Percentiles rank a stretch among this genome's conserved stretches.
Evolutionary conservation across 2,797 vertebrate species (phyloP).

Genomic region (Acrocephalus scirpaceus): DNA sequence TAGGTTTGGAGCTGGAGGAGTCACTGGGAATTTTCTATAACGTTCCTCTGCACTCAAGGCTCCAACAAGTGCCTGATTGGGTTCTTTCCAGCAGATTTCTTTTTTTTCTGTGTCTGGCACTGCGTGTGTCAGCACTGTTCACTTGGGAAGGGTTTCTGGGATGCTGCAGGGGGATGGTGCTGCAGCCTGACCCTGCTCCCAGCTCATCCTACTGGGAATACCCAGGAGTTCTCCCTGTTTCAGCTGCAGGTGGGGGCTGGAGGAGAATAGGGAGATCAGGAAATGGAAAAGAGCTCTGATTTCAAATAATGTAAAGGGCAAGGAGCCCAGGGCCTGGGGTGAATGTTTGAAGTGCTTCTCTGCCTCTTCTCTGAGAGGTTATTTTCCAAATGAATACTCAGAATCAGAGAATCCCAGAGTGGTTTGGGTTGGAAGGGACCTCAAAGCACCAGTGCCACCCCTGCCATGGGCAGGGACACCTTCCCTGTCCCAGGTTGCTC

Average conservation of each 20-base stretch:
- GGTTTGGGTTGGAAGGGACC: not conserved
- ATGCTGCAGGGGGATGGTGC: not conserved
- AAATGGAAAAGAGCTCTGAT: not conserved
- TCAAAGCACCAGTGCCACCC: fast-evolving
- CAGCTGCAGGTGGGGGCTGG: not conserved
- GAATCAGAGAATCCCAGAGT: not conserved
- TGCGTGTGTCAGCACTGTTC: not conserved
- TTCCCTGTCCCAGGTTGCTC: not conserved
- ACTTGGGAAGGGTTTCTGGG: not conserved
- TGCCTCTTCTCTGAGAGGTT: not conserved
- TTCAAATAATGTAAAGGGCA: fast-evolving
- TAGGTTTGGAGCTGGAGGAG: not conserved
- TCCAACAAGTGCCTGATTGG: not conserved
- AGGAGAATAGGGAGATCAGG: not conserved
- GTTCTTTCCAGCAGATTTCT: not conserved
- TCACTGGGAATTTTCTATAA: constrained; percentile 2
- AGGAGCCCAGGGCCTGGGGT: not conserved
- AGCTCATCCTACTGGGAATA: not conserved
- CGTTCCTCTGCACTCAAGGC: not conserved
- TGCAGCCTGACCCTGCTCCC: not conserved
- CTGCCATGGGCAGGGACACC: not conserved
- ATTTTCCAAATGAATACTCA: not conserved
- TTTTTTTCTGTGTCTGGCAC: fast-evolving
- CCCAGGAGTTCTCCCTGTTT: fast-evolving
- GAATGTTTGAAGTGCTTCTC: not conserved